Evolutionary conservation across 2,888 invertebrate genomes (phyloP), one percentile per base, ranked within the genome.

Genomic region (Congeria kusceri): DNA sequence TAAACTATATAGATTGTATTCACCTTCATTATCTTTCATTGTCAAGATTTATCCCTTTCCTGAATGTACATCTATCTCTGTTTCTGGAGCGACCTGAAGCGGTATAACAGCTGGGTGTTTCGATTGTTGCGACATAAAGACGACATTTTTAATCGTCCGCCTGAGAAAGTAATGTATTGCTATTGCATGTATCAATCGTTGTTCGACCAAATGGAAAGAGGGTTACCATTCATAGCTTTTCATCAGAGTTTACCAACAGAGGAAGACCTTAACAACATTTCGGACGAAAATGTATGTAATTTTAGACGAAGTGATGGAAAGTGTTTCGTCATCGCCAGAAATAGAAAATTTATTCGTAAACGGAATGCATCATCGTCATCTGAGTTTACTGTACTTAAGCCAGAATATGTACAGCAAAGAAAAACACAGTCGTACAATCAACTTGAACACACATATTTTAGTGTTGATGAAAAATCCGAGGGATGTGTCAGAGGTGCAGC

Each of bases 121-220:
- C 53, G 63, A 3, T 46, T 74, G 15, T 65, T 75, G n/a, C 67
- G 58, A 23, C 65, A 80, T 25, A 74, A 77, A 66, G 62, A 77
- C 25, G 63, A 62, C 2, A 80, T 83, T 80, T 80, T 73, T 69
- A 25, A 18, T 23, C 47, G 25, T 5, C 80, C 80, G 0, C 83
- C 83, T 3, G 47, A 72, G 44, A 73, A 69, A 64, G 75, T 83
- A 7, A 39, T 80, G 53, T 83, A 83, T 58, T 83, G 83, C 47
- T 83, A 73, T 62, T 80, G 80, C 47, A 76, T 80, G 13, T 75
- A 76, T 44, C 83, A 83, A 80, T 64, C 77, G 20, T 59, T n/a
- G n/a, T n/a, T n/a, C n/a, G n/a, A n/a, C n/a, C n/a, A n/a, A n/a
- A n/a, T n/a, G n/a, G n/a, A n/a, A n/a, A n/a, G n/a, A n/a, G n/a